A percentile compares a stretch with the other conserved stretches of the same genome.
These are phyloP conservation scores for Neoascia interrupta DNA, from an alignment of 2,888 invertebrate species.

Conservation along the genomic window DNA sequence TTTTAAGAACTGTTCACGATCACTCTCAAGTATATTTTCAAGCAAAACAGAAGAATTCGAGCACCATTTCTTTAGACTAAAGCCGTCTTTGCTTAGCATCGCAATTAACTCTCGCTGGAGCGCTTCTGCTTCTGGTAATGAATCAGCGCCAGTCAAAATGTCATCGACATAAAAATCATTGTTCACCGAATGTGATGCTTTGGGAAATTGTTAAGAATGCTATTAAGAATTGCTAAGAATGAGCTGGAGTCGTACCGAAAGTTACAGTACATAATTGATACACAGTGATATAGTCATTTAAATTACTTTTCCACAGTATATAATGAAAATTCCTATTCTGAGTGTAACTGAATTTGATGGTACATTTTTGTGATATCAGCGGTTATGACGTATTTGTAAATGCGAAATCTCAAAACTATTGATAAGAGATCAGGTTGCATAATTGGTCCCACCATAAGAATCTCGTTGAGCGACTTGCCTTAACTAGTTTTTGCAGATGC, in stretches of 20 bases:
- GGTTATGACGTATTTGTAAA: too few relatives aligned
- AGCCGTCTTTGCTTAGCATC: constrained; percentile 9
- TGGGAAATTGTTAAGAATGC: too few relatives aligned
- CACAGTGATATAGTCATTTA: too few relatives aligned
- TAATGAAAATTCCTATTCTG: too few relatives aligned
- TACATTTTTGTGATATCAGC: constrained; percentile 23
- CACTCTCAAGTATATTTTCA: background rate
- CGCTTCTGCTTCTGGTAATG: constrained; percentile 16
- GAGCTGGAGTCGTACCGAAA: background rate
- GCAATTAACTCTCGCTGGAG: too few relatives aligned
- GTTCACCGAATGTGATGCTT: too few relatives aligned
- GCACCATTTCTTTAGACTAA: constrained; percentile 13
- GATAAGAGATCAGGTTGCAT: constrained; percentile 42
- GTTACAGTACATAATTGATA: too few relatives aligned
- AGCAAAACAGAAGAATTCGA: too few relatives aligned
- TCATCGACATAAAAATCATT: too few relatives aligned
- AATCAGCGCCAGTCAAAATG: constrained; percentile 8
- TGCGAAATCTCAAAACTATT: constrained; percentile 22
- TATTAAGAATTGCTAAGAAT: background rate
- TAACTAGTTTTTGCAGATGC: constrained; percentile 23
- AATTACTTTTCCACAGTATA: too few relatives aligned
- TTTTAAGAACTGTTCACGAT: constrained; percentile 7
- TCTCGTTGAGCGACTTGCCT: constrained; percentile 33
- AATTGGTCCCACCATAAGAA: constrained; percentile 33
- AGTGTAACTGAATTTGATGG: constrained; percentile 7